Base-by-base conservation (phyloP, 2,888 invertebrate species). In the Danaus chrysippus region DNA sequence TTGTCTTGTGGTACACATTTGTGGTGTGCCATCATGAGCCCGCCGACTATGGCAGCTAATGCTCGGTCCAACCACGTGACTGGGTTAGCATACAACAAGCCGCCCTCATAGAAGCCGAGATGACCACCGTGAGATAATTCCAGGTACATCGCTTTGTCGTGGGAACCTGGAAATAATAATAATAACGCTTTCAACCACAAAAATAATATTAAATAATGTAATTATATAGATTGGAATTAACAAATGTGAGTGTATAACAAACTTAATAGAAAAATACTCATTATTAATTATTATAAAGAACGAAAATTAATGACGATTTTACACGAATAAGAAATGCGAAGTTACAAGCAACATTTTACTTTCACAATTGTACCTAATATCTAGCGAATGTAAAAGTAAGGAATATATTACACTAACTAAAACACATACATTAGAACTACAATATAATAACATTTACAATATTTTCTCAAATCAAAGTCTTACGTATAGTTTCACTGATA, bases 31-130 rank as follows among this genome's bases (percentile, higher is more conserved):
- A 94, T 91, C 13, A 95, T 93, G 42, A 96, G 80, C 1, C 95
- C 95, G 11, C 96, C 96, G 1, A 95, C 93, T 64, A 97, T 90
- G 1, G 96, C 94, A 1, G 97, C 95, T n/a, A 97, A 88, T 0
- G 97, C 94, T 54, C 96, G 93, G 87, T 98, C 98, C 65, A 98
- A 87, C 98, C 98, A 98, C 64, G 97, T 97, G 62, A 97, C 95
- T 0, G 96, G 95, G 78, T 97, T 96, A 0, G 98, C 98, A 82
- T 96, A 95, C 1, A 97, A 79, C 34, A 95, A 85, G 15, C 97
- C 97, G 10, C 97, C 97, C 86, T 98, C 98, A 82, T 97, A 97
- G 86, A 97, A 98, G 17, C 98, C 98, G 69, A 98, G 92, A 86
- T 98, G 98, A 3, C 98, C 98, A 11, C 98, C 98, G 81, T 98